These are phyloP conservation scores for Erebia aethiops DNA, from an alignment of 2,888 invertebrate species.

Conservation along the genomic window DNA sequence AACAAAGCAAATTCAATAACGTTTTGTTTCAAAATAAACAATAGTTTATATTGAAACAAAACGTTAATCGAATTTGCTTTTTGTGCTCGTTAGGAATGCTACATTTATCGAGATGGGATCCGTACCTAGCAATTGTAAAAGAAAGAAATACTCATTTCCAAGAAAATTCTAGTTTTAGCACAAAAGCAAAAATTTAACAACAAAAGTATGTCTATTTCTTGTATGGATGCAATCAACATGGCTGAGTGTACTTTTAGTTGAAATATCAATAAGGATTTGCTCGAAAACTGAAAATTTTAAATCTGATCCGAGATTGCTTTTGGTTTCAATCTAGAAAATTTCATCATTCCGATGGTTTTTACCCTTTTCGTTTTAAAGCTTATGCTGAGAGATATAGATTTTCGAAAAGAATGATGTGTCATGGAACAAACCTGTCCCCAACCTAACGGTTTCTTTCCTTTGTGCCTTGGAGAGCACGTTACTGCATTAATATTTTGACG, in stretches of 20 bases:
- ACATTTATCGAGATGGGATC: constrained; percentile 9
- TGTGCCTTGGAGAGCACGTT: too few relatives aligned
- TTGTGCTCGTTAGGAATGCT: background rate
- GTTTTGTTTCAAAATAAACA: too few relatives aligned
- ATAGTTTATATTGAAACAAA: background rate
- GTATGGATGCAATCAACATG: constrained; percentile 35
- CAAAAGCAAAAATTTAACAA: too few relatives aligned
- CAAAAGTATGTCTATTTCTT: constrained; percentile 38
- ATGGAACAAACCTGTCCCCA: too few relatives aligned
- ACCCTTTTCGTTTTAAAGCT: background rate
- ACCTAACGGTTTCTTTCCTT: too few relatives aligned
- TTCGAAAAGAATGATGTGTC: too few relatives aligned
- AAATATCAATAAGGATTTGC: constrained; percentile 51
- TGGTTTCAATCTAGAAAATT: constrained; percentile 40
- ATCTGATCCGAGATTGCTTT: constrained; percentile 47
- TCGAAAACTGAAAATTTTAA: constrained; percentile 53
- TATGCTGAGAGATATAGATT: background rate
- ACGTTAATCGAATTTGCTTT: constrained; percentile 1
- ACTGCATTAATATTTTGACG: too few relatives aligned
- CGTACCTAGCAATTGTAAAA: background rate
- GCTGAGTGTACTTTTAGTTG: constrained; percentile 25
- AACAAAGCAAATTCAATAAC: too few relatives aligned
- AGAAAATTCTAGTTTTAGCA: constrained; percentile 14
- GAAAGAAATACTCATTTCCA: constrained; percentile 11
- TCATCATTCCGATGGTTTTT: background rate